Conservation (phyloP, 92 coral and sea anemone species). For the Porites cylindrica region DNA sequence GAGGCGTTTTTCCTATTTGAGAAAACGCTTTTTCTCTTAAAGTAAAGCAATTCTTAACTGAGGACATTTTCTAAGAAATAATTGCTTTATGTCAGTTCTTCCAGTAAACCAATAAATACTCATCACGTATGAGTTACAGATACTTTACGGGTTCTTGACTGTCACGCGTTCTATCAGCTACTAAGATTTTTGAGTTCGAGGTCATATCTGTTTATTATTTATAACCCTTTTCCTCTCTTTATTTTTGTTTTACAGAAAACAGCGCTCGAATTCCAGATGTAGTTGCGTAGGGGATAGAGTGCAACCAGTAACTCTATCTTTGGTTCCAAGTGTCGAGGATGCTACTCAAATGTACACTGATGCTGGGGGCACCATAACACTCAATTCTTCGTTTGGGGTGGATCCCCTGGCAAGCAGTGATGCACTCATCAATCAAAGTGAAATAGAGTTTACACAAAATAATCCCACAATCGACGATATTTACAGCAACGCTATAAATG, state of each 20-base stretch:
- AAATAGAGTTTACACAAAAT: slow-evolving; percentile 36
- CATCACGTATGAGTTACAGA: slow-evolving; percentile 12
- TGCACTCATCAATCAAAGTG: slow-evolving; percentile 40
- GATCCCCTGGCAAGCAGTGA: slow-evolving; percentile 43
- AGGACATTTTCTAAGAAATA: slow-evolving; percentile 10
- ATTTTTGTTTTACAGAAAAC: slow-evolving; percentile 27
- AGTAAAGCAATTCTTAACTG: slow-evolving; percentile 22
- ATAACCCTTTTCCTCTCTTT: neutral
- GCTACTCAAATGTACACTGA: slow-evolving; percentile 60
- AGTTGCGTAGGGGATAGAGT: slow-evolving; percentile 41
- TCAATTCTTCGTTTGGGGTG: slow-evolving; percentile 47
- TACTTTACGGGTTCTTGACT: slow-evolving; percentile 4
- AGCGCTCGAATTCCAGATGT: slow-evolving; percentile 40
- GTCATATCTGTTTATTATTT: neutral
- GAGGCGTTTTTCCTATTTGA: neutral
- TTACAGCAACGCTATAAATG: slow-evolving; percentile 42
- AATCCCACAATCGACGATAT: slow-evolving; percentile 30
- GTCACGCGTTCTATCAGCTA: slow-evolving; percentile 17
- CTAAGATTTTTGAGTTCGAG: slow-evolving; percentile 6
- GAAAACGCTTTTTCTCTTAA: neutral
- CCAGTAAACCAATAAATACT: neutral
- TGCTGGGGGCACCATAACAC: slow-evolving; percentile 55
- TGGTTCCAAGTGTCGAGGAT: slow-evolving; percentile 62
- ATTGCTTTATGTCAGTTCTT: neutral
- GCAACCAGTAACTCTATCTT: slow-evolving; percentile 22